Evolutionary conservation across 2,888 invertebrate species (phyloP), one percentile per base, ranked within the genome.

Genomic region (Ypsolopha scabrella): DNA sequence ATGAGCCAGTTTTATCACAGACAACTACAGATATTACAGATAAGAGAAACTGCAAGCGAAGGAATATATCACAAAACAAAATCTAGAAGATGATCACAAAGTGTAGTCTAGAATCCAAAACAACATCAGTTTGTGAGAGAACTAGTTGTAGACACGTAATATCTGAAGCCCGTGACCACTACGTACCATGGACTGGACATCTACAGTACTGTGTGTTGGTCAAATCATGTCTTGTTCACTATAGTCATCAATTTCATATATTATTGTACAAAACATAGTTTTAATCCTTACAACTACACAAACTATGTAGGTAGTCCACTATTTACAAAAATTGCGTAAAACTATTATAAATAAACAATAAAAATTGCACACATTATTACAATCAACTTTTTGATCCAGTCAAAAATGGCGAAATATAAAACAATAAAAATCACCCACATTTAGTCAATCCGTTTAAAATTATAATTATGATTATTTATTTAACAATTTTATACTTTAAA

Each of bases 301-400:
- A 50, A 48, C 50, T 54, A 39, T 39, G 46, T 47, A 8, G 11
- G 43, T 43, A 53, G 38, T 53, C 53, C 57, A 65, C 63, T 72
- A 75, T 72, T 66, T 73, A 72, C 70, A 72, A 63, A 60, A 64
- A 66, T 61, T 60, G 59, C 54, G 63, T 67, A 67, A 67, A 55
- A 61, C 68, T 68, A 54, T 61, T 65, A 59, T 69, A 68, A 67
- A 67, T 63, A 65, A 67, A 70, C 67, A 50, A 47, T 63, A 71
- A 68, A 69, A 74, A 71, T 80, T 79, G 78, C 78, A 80, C 78
- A 68, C 59, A 62, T 73, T 35, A 45, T 47, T 70, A 72, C 77
- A 79, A 81, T 81, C 80, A 82, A 71, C 70, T 70, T 62, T 80
- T 81, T 83, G 85, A 85, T 83, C 83, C 83, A 82, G 82, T 83